Evolutionary conservation across 2,113 vertebrate genomes (phyloP).

Genomic region (Myrmophylax atrothorax): DNA sequence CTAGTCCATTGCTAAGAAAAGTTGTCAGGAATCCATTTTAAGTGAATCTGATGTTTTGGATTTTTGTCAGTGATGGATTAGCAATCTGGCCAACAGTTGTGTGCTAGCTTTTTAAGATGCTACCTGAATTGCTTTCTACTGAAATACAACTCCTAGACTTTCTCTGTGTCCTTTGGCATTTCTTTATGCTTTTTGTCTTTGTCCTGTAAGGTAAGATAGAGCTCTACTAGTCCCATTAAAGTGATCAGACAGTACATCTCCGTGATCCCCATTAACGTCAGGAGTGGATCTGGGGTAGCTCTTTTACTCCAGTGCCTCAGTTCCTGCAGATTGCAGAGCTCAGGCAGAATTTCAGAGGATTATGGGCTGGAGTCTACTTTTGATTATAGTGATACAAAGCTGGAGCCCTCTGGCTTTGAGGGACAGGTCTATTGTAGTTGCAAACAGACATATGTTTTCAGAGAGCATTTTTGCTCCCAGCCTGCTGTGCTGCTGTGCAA

Average conservation of each 20-base stretch:
- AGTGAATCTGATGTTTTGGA: background rate
- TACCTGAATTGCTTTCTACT: background rate
- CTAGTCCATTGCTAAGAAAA: background rate
- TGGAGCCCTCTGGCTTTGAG: slow-evolving; percentile 15
- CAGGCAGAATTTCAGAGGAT: background rate
- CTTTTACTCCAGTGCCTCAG: background rate
- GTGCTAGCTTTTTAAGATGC: background rate
- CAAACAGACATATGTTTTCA: background rate
- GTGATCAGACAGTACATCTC: background rate
- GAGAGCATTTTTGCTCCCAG: background rate
- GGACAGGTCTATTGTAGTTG: background rate
- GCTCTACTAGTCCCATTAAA: background rate
- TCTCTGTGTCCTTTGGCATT: background rate
- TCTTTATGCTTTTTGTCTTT: background rate
- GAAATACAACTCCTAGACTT: background rate
- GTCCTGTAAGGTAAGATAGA: background rate
- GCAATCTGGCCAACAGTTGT: background rate
- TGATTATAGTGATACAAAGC: background rate
- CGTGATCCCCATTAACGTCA: background rate
- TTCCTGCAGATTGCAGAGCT: background rate
- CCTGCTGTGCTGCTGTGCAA: background rate
- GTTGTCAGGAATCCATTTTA: background rate
- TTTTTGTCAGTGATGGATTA: background rate
- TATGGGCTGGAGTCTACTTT: background rate
- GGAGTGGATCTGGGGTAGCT: background rate